A percentile compares a stretch with the other conserved stretches of the same genome.
These are phyloP conservation scores for Cyclura pinguis DNA, from an alignment of 2,797 vertebrate species.

Conservation along the genomic window DNA sequence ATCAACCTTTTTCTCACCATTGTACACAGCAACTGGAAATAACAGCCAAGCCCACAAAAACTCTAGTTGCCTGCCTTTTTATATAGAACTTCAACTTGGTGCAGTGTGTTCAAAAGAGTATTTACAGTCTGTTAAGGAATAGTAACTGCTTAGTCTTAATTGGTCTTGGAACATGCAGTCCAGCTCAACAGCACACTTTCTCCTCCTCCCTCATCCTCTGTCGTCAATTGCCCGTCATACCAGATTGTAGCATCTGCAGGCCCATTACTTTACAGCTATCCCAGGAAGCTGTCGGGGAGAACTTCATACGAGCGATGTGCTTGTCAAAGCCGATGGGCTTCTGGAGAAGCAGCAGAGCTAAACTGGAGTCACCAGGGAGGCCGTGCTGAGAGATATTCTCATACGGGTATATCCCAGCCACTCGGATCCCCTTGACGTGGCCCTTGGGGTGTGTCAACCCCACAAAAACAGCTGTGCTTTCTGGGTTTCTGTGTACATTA, in stretches of 20 bases:
- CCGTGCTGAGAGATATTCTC: neutral
- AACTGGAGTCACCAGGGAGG: neutral
- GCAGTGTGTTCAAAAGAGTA: neutral
- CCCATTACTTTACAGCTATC: conserved; percentile 27
- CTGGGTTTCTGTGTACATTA: neutral
- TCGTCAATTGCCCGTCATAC: neutral
- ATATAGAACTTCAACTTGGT: neutral
- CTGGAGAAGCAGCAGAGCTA: conserved; percentile 22
- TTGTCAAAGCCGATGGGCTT: conserved; percentile 2
- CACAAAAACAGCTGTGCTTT: conserved; percentile 17
- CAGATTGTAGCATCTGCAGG: neutral
- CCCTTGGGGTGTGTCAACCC: conserved; percentile 23
- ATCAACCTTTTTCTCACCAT: no score
- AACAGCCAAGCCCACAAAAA: neutral
- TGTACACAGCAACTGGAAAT: no score
- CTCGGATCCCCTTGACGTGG: neutral
- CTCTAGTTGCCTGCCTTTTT: neutral
- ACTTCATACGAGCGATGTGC: neutral
- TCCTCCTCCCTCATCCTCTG: neutral
- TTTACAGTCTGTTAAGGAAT: neutral
- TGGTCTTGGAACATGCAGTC: neutral
- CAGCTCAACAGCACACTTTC: neutral
- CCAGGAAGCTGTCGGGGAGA: neutral
- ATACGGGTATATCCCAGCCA: conserved; percentile 17
- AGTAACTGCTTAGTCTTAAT: no score